A percentile compares a stretch with the other conserved stretches of the same genome.
Evolutionary conservation across 92 coral and sea anemone species (phyloP).

Genomic region (Epizoanthus stellaris): DNA sequence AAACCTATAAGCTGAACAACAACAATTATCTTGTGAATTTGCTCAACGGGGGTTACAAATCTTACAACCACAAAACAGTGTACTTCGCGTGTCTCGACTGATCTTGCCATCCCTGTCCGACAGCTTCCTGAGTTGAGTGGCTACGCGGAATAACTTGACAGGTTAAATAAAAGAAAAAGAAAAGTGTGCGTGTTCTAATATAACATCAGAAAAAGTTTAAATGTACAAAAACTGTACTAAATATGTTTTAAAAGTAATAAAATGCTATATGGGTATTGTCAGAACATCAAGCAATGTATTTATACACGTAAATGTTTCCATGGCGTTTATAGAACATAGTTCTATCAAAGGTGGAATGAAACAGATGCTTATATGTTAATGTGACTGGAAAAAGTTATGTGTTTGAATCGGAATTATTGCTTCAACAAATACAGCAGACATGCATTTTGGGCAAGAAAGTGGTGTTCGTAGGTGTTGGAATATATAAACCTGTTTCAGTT

Average conservation of each 20-base stretch:
- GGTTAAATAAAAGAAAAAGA: background rate
- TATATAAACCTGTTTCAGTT: no score
- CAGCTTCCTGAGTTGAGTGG: conserved; percentile 18
- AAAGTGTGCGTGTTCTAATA: conserved; percentile 17
- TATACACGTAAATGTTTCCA: no score
- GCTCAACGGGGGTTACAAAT: background rate
- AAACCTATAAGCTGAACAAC: background rate
- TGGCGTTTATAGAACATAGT: no score
- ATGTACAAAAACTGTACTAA: background rate
- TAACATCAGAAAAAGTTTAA: background rate
- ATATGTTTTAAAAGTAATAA: background rate
- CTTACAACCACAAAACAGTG: background rate
- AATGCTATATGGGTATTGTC: no score
- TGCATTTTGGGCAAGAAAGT: no score
- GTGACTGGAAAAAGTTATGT: no score
- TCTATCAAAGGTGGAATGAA: no score
- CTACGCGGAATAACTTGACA: conserved; percentile 23
- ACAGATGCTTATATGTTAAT: no score
- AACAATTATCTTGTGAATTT: background rate
- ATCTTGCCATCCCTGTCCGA: background rate
- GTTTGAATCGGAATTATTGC: no score
- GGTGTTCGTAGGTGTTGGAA: no score
- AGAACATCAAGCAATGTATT: no score
- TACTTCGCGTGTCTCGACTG: background rate
- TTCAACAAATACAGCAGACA: no score